Percentiles rank a stretch among this genome's conserved stretches.
These are phyloP conservation scores for Tiliqua scincoides DNA, from an alignment of 2,113 vertebrate species.

Conservation along the genomic window DNA sequence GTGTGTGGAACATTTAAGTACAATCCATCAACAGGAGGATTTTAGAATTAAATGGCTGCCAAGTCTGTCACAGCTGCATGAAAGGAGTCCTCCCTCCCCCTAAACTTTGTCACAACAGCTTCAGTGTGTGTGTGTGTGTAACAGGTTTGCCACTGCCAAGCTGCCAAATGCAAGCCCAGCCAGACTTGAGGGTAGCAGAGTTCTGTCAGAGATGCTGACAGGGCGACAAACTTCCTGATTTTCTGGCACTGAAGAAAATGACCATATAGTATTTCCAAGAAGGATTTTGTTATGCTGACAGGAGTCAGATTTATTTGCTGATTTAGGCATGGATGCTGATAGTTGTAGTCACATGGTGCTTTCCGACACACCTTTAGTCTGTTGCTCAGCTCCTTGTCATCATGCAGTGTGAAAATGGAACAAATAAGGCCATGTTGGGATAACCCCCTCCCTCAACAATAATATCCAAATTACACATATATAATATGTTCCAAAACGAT, in stretches of 20 bases:
- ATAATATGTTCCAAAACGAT: not conserved
- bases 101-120: not conserved
- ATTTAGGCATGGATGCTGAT: not conserved
- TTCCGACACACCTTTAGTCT: not conserved
- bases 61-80: not conserved
- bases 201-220: not conserved
- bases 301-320: constrained; percentile 27
- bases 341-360: not conserved
- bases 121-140: not conserved
- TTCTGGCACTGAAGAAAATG: constrained; percentile 30
- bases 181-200: not conserved
- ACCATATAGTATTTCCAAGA: not conserved
- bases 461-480: not conserved
- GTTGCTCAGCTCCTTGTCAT: not conserved
- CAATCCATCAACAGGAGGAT: not conserved
- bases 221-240: constrained; percentile 9
- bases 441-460: not conserved
- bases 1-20: not conserved
- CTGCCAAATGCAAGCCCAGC: not conserved
- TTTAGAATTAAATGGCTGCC: constrained; percentile 10
- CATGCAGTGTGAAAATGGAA: not conserved
- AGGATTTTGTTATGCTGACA: not conserved
- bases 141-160: not conserved
- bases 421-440: not conserved
- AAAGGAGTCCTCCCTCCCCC: not conserved